Conservation (phyloP, 1,140 invertebrate genomes). For the Eriosoma lanigerum region DNA sequence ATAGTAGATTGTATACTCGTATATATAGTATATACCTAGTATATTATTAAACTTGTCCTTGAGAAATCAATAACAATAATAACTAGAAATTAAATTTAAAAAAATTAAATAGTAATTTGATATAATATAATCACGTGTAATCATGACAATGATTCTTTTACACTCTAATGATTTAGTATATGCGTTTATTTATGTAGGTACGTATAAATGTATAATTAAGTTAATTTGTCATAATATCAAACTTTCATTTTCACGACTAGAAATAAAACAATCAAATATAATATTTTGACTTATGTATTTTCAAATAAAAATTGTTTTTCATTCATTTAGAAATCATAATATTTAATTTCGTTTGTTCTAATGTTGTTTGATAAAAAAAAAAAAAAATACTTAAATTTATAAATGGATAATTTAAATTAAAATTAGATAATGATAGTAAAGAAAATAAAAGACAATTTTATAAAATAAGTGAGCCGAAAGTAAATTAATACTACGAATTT, state of each 20-base stretch:
- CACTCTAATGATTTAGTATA: neutral
- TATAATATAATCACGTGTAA: conserved; percentile 5
- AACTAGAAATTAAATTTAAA: conserved; percentile 11
- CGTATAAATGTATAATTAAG: neutral
- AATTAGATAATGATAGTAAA: too few relatives aligned
- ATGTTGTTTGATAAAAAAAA: neutral
- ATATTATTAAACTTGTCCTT: too few relatives aligned
- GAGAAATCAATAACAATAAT: neutral
- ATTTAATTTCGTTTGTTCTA: neutral
- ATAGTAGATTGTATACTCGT: too few relatives aligned
- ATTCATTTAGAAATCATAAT: too few relatives aligned
- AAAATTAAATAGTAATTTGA: neutral
- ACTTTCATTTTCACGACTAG: neutral
- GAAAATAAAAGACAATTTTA: too few relatives aligned
- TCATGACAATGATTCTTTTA: conserved; percentile 18
- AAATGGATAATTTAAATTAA: neutral
- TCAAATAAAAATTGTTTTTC: neutral
- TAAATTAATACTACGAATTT: too few relatives aligned
- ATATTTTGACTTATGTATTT: neutral
- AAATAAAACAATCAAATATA: neutral
- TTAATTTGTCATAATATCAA: neutral
- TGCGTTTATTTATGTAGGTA: neutral
- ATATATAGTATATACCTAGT: too few relatives aligned
- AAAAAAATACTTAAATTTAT: neutral
- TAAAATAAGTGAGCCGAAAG: too few relatives aligned